Base-by-base conservation (phyloP, 2,888 invertebrate species). In the Coelinius sp. region DNA sequence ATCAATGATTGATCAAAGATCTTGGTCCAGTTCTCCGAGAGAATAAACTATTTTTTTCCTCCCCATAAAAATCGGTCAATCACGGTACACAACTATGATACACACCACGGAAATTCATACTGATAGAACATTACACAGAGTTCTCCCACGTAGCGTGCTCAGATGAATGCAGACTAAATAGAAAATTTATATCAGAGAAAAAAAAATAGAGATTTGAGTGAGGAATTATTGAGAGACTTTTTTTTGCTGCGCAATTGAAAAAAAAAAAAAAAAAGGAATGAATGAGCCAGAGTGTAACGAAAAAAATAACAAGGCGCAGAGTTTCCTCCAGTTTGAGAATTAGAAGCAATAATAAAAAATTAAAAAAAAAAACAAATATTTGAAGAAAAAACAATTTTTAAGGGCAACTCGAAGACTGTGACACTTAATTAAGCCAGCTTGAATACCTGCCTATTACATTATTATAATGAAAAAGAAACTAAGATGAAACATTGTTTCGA, bases 371-470 rank as follows among this genome's bases (percentile, higher is more conserved):
- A 75, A 76, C 75, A 78, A 78, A 66, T 73, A 73, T 75, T 68
- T 70, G 75, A 75, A 75, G 66, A 78, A 77, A 35, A 66, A 52
- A 75, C n/a, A 73, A 72, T 66, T 52, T 46, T 67, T 35, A 64
- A 25, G 76, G 78, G 81, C 80, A 80, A 83, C 83, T 81, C 78
- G 78, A 84, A 83, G 84, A 84, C 84, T 84, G 84, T 82, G 81
- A 84, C 80, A 82, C 78, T 83, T 84, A 80, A 82, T 79, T 82
- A 83, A 86, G 86, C 85, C 86, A 86, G 86, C 86, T 86, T 86
- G 82, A 76, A 86, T 86, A 85, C 85, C 87, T 87, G 86, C 86
- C 86, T 86, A n/a, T n/a, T n/a, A 85, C 73, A 77, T 73, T 73
- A 71, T 59, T 66, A 62, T 65, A 68, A 41, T 20, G 31, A 44